Conservation (phyloP, 1,140 invertebrate genomes). For the Procambarus clarkii region DNA sequence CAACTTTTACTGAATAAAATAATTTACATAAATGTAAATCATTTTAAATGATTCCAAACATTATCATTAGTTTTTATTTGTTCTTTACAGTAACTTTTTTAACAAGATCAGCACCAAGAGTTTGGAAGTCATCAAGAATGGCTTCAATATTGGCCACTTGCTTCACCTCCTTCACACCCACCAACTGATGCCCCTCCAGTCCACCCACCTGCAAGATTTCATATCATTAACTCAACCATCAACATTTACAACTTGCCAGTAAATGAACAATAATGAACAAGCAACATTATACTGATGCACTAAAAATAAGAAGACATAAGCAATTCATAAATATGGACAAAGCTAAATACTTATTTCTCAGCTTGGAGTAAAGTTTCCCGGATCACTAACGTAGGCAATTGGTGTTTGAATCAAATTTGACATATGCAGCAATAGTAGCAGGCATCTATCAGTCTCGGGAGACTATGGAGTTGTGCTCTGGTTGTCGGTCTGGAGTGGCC, state of each 20-base stretch:
- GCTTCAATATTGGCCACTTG: slow-evolving; percentile 39
- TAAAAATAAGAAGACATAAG: not conserved
- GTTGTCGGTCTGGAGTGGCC: too few species aligned
- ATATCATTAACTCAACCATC: not conserved
- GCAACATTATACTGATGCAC: not conserved
- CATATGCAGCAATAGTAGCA: not conserved
- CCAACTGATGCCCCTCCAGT: slow-evolving; percentile 37
- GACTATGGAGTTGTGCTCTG: too few species aligned
- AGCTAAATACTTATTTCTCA: not conserved
- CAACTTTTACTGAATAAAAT: too few species aligned
- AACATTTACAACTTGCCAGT: not conserved
- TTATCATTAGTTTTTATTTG: not conserved
- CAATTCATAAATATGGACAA: not conserved
- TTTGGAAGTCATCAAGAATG: slow-evolving; percentile 26
- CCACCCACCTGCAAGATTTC: slow-evolving; percentile 5
- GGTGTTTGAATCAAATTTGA: not conserved
- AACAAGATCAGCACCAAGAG: slow-evolving; percentile 19
- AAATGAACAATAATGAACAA: not conserved
- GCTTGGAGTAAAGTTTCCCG: too few species aligned
- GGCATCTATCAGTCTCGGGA: not conserved
- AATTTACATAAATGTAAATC: too few species aligned
- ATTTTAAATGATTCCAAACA: too few species aligned
- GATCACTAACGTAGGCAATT: too few species aligned
- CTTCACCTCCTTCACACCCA: slow-evolving; percentile 31
- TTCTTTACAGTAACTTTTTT: not conserved